Percentiles rank a stretch among this genome's conserved stretches.
Conservation (phyloP, 2,888 invertebrate species). For the Maniola hyperantus region DNA sequence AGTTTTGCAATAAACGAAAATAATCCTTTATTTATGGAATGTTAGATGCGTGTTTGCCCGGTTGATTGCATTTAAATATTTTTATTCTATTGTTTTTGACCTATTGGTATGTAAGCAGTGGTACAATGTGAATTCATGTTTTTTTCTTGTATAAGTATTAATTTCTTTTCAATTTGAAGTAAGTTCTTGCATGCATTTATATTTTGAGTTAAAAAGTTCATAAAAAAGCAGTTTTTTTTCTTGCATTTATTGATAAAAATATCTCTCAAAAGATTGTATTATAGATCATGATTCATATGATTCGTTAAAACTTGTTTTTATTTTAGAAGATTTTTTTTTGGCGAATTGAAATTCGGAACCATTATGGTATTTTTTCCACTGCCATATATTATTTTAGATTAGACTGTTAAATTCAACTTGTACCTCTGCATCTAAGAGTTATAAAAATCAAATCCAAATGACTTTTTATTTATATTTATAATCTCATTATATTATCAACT, state of each 20-base stretch:
- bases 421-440: constrained; percentile 28
- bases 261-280: not conserved
- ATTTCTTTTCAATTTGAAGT: not conserved
- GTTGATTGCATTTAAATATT: constrained; percentile 66
- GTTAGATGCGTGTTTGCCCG: constrained; percentile 55
- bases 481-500: constrained; percentile 24
- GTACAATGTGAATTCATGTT: constrained; percentile 15
- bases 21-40: constrained; percentile 55
- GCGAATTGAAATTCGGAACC: not conserved
- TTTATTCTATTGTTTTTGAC: not conserved
- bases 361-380: constrained; percentile 31
- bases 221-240: not conserved
- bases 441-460: constrained; percentile 19
- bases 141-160: not conserved
- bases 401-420: constrained; percentile 16
- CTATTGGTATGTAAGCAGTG: constrained; percentile 8
- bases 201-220: not conserved
- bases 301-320: too few relatives aligned
- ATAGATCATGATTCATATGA: not conserved
- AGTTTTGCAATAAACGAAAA: constrained; percentile 44
- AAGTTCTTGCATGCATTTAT: constrained; percentile 6
- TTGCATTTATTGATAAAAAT: not conserved
- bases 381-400: constrained; percentile 24
- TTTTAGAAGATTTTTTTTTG: not conserved
- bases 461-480: constrained; percentile 21